Evolutionary conservation across 2,797 vertebrate species (phyloP).

Genomic region (Emydoidea blandingii): DNA sequence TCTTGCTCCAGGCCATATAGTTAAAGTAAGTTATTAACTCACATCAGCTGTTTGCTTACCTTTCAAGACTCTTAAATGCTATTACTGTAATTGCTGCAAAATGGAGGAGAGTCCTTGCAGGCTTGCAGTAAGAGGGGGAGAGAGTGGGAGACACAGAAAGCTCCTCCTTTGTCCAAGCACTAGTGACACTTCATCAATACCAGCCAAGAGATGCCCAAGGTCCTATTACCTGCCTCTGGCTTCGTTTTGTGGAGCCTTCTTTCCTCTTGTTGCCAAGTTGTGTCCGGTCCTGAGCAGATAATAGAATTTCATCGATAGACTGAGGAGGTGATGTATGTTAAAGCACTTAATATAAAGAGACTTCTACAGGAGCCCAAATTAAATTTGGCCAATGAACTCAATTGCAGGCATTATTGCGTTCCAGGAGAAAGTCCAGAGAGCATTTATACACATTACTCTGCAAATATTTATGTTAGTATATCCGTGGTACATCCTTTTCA

Average conservation of each 20-base stretch:
- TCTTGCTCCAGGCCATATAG: conserved; percentile 13
- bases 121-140: not conserved
- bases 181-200: conserved; percentile 62
- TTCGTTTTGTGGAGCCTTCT: conserved; percentile 44
- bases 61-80: conserved; percentile 4
- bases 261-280: conserved; percentile 47
- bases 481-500: conserved; percentile 28
- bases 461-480: conserved; percentile 42
- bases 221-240: conserved; percentile 58
- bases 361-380: conserved; percentile 77
- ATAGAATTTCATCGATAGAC: conserved; percentile 74
- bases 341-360: conserved; percentile 80
- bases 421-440: conserved; percentile 67
- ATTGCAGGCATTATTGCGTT: conserved; percentile 74
- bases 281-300: conserved; percentile 62
- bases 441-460: conserved; percentile 65
- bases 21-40: conserved; percentile 16
- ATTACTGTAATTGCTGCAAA: not conserved
- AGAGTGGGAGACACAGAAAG: not conserved
- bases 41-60: conserved; percentile 17
- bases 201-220: conserved; percentile 44
- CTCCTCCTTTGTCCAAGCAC: conserved; percentile 25
- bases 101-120: not conserved
- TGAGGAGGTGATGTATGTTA: conserved; percentile 72
- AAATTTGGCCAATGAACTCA: conserved; percentile 81